Evolutionary conservation across 2,113 vertebrate genomes (phyloP).

Genomic region (Cottus gobio): DNA sequence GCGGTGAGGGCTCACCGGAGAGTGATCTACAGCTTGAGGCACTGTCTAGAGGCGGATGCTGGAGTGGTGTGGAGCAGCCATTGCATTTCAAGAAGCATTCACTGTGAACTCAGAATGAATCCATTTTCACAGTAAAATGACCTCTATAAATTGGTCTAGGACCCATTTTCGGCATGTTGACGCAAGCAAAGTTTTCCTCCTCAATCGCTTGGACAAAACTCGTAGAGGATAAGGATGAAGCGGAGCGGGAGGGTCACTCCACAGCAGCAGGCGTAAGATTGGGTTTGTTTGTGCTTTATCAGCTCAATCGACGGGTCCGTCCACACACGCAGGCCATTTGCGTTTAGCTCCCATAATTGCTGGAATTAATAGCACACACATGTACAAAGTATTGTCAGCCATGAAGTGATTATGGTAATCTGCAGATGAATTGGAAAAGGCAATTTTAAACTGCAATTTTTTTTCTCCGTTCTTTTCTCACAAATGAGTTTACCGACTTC

Average conservation of each 20-base stretch:
- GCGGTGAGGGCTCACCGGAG: slow-evolving; percentile 64
- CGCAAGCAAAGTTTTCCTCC: slow-evolving; percentile 41
- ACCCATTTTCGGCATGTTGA: slow-evolving; percentile 30
- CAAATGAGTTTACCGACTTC: slow-evolving; percentile 70
- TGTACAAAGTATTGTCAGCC: slow-evolving; percentile 78
- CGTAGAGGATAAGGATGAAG: slow-evolving; percentile 25
- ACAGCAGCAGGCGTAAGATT: slow-evolving; percentile 17
- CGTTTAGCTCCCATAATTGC: slow-evolving; percentile 79
- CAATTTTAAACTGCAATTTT: slow-evolving; percentile 64
- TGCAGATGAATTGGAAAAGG: slow-evolving; percentile 55
- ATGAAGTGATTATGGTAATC: slow-evolving; percentile 82
- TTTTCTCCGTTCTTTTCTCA: slow-evolving; percentile 3
- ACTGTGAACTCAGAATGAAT: slow-evolving; percentile 53
- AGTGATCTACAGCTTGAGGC: slow-evolving; percentile 70
- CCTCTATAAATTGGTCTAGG: slow-evolving; percentile 45
- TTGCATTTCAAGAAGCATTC: slow-evolving; percentile 57
- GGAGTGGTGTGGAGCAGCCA: slow-evolving; percentile 40
- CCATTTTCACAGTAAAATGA: slow-evolving; percentile 60
- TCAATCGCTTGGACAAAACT: slow-evolving; percentile 33
- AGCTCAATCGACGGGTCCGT: slow-evolving; percentile 52
- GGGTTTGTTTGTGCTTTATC: slow-evolving; percentile 49
- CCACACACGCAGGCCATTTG: slow-evolving; percentile 59
- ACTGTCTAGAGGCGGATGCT: slow-evolving; percentile 44
- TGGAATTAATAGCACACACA: slow-evolving; percentile 74
- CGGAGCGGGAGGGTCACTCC: slow-evolving; percentile 13